Conservation (phyloP, 2,888 invertebrate genomes). For the Coelogynopora nodosa region DNA sequence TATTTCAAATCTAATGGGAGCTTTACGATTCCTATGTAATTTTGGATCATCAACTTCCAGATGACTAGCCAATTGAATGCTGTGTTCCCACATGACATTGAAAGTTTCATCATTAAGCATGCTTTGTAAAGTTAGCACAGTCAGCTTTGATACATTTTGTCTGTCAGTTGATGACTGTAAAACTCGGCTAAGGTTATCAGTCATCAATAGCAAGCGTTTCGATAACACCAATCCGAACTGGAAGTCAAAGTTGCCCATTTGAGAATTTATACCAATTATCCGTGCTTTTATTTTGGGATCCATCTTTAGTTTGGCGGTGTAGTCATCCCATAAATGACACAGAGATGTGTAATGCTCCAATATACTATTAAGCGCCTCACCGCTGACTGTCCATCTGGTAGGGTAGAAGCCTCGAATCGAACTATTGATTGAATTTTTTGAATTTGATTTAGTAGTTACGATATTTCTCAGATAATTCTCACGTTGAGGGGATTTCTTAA, state of each 20-base stretch:
- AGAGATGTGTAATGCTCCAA: background rate
- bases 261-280: background rate
- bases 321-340: background rate
- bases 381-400: background rate
- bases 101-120: conserved; percentile 17
- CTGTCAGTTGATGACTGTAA: background rate
- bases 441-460: background rate
- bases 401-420: background rate
- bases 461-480: background rate
- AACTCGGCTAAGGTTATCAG: background rate
- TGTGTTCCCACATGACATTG: conserved; percentile 19
- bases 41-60: conserved; percentile 20
- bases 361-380: background rate
- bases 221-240: background rate
- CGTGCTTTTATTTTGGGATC: background rate
- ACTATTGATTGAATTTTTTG: background rate
- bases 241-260: background rate
- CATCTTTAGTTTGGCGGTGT: background rate
- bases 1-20: background rate
- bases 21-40: conserved; percentile 8
- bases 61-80: conserved; percentile 7
- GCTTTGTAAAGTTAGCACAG: conserved; percentile 24
- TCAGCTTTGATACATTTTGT: conserved; percentile 26
- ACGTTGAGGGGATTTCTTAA: background rate
- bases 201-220: background rate